These are phyloP conservation scores for Thumatha senex DNA, from an alignment of 2,888 invertebrate genomes.

Conservation along the genomic window DNA sequence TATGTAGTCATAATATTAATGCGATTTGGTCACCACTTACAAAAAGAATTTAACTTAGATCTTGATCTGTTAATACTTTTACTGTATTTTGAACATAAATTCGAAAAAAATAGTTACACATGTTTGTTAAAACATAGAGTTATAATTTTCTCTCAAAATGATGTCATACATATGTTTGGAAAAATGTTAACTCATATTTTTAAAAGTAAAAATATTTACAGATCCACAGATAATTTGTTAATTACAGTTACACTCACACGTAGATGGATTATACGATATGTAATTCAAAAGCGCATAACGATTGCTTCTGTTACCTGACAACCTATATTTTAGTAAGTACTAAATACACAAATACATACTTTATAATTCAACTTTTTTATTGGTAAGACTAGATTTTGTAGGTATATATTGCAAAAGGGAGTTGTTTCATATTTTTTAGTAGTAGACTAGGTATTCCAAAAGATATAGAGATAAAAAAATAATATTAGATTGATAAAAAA, in stretches of 20 bases:
- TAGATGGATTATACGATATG: constrained; percentile 65
- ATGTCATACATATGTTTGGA: not conserved
- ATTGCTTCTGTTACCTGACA: constrained; percentile 69
- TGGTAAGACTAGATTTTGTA: constrained; percentile 50
- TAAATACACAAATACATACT: constrained; percentile 28
- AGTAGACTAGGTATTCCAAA: constrained; percentile 59
- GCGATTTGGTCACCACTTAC: constrained; percentile 51
- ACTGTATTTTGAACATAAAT: constrained; percentile 5
- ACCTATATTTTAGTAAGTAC: constrained; percentile 47
- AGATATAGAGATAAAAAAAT: constrained; percentile 7
- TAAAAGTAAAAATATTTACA: constrained; percentile 55
- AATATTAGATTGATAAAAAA: too few relatives aligned
- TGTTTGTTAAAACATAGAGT: not conserved
- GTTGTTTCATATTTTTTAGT: constrained; percentile 16
- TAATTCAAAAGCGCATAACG: constrained; percentile 64
- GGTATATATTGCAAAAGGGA: constrained; percentile 22
- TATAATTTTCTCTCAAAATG: not conserved
- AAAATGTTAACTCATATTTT: not conserved
- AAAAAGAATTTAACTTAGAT: constrained; percentile 44
- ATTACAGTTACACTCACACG: constrained; percentile 64
- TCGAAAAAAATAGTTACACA: not conserved
- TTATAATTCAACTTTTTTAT: constrained; percentile 42
- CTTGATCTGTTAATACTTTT: constrained; percentile 51
- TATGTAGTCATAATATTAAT: constrained; percentile 3
- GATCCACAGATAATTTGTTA: constrained; percentile 37